A percentile compares a stretch with the other conserved stretches of the same genome.
phyloP scores from a whole-genome alignment of 2,797 vertebrate genomes.

The Cygnus olor region DNA sequence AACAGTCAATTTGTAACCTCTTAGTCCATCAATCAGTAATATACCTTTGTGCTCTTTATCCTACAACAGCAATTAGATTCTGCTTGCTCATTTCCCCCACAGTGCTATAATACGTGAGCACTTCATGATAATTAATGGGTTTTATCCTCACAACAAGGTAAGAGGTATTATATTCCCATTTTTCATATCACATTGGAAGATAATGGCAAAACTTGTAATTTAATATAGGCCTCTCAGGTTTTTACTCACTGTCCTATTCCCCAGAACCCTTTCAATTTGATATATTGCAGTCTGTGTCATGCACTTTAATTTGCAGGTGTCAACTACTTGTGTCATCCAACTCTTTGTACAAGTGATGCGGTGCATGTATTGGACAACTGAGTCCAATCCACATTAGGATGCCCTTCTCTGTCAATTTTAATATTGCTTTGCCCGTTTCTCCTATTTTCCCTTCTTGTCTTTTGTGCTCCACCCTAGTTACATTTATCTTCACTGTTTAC shows the following conservation, averaged over 20 bases:
- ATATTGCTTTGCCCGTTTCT: not conserved
- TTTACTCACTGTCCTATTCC: slow-evolving; percentile 31
- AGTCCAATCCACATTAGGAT: not conserved
- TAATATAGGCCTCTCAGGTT: not conserved
- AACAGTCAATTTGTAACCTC: not conserved
- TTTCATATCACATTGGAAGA: slow-evolving; percentile 17
- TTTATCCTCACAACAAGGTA: not conserved
- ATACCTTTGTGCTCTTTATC: not conserved
- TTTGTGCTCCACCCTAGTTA: not conserved
- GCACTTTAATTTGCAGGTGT: slow-evolving; percentile 55
- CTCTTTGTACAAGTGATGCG: not conserved
- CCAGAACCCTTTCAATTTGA: slow-evolving; percentile 17
- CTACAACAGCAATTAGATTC: slow-evolving; percentile 14
- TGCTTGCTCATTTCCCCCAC: not conserved
- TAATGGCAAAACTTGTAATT: slow-evolving; percentile 9
- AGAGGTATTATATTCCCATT: slow-evolving; percentile 1
- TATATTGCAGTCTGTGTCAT: not conserved
- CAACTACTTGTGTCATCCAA: not conserved
- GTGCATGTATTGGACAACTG: not conserved
- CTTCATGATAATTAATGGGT: slow-evolving; percentile 35
- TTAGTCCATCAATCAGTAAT: slow-evolving; percentile 21
- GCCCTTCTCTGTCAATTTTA: not conserved
- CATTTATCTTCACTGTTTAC: not conserved
- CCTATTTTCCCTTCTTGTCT: not conserved
- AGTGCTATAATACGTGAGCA: not conserved